Evolutionary conservation across 2,888 invertebrate species (phyloP), one percentile per base, ranked within the genome.

Genomic region (Microctonus aethiopoides): DNA sequence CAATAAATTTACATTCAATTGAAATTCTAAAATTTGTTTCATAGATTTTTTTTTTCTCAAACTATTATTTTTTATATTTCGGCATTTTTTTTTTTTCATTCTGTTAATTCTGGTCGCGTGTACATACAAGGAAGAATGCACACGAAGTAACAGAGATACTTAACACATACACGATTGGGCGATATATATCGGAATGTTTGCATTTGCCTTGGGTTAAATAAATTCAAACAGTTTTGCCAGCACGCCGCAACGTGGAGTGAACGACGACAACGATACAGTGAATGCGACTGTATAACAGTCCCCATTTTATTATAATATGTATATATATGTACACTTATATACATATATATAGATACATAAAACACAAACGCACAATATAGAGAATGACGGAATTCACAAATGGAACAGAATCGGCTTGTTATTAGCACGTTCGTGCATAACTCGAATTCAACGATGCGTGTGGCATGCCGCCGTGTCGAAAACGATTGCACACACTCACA

Each of bases 361-460:
- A 46, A 54, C 10, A 36, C n/a, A 34, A 7, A 32, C 22, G 52
- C 4, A 39, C 56, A 51, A 57, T 61, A 61, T 61, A 79, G 77
- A 74, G 81, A 80, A 79, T 77, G 79, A 77, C 77, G 80, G 81
- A 81, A 83, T 83, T 78, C 78, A 72, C 75, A 70, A 77, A 71
- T 68, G 80, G 79, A 81, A 82, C 79, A 83, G 84, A 83, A 80
- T 82, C 81, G 80, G 81, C 79, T 81, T 81, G 84, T 83, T 83
- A 83, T 84, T 84, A 83, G 83, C 84, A 79, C 83, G 82, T 81
- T 78, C 77, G 77, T 78, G 77, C 83, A 83, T 83, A 83, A 81
- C 82, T 83, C 75, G 81, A 76, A 82, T 80, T 81, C 83, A 80
- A 71, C 81, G 80, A 79, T 80, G 81, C 80, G 80, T 81, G 79